Conservation (phyloP, 2,888 invertebrate species). For the Eudemis profundana region DNA sequence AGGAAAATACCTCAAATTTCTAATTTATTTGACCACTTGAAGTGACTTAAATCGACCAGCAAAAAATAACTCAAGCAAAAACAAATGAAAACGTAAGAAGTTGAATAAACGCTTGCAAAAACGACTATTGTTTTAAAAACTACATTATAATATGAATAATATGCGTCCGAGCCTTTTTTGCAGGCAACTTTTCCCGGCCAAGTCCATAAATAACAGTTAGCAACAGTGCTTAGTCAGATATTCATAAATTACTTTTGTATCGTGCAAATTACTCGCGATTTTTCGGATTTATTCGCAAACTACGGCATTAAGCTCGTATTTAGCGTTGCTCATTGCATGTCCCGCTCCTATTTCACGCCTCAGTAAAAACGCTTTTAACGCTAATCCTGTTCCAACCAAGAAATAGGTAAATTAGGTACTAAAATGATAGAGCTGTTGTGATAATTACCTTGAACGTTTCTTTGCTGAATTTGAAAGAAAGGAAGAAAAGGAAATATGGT, state of each 20-base stretch:
- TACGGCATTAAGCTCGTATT: slow-evolving; percentile 30
- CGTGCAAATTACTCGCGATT: slow-evolving; percentile 37
- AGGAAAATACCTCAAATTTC: no score
- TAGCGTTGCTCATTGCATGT: slow-evolving; percentile 41
- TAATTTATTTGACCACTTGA: no score
- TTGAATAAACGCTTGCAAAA: no score
- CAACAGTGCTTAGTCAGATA: slow-evolving; percentile 31
- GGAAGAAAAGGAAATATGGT: no score
- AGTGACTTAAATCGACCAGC: no score
- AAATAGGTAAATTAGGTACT: slow-evolving; percentile 33
- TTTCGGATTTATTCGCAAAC: slow-evolving; percentile 32
- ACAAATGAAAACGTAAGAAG: no score
- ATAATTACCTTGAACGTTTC: slow-evolving; percentile 21
- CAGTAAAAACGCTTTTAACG: slow-evolving; percentile 23
- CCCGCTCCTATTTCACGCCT: slow-evolving; percentile 37
- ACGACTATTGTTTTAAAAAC: slow-evolving; percentile 4
- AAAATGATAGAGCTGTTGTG: slow-evolving; percentile 27
- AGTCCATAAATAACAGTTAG: slow-evolving; percentile 26
- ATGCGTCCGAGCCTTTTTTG: slow-evolving; percentile 17
- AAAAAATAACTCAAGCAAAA: no score
- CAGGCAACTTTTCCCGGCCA: slow-evolving; percentile 24
- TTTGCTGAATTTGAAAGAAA: neutral
- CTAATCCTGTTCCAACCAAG: slow-evolving; percentile 28
- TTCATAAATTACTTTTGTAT: slow-evolving; percentile 32
- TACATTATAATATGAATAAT: slow-evolving; percentile 25